These are phyloP conservation scores for Dicrurus megarhynchus DNA, from an alignment of 2,113 vertebrate genomes.

Conservation along the genomic window DNA sequence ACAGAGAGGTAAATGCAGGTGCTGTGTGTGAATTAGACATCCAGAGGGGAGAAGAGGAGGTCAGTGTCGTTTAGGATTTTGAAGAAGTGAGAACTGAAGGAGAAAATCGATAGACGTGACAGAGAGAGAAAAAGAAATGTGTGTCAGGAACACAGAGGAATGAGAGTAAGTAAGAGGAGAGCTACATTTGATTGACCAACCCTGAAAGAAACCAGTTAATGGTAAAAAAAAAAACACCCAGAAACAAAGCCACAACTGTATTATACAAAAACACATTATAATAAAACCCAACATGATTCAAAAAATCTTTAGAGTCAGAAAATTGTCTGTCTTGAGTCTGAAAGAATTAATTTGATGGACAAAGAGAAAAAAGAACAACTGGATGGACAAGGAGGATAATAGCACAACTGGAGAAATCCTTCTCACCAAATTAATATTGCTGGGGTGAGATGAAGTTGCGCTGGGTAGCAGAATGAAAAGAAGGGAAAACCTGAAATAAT, in stretches of 20 bases:
- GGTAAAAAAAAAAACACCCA: not conserved
- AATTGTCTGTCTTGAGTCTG: not conserved
- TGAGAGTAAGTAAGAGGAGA: not conserved
- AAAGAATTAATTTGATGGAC: not conserved
- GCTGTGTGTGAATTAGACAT: not conserved
- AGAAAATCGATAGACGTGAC: not conserved
- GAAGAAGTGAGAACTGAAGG: not conserved
- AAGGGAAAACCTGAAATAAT: not conserved
- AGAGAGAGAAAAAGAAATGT: not conserved
- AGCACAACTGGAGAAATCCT: not conserved
- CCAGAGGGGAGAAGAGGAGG: not conserved
- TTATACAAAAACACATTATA: accelerated
- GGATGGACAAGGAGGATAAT: not conserved
- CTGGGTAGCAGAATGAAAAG: not conserved
- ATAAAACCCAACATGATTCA: not conserved
- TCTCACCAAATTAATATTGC: not conserved
- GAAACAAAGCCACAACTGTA: not conserved
- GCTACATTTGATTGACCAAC: not conserved
- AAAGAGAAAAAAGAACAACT: not conserved
- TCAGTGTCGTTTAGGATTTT: not conserved
- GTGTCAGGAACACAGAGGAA: not conserved
- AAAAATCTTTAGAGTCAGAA: not conserved
- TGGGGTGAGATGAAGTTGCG: not conserved
- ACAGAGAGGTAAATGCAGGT: not conserved
- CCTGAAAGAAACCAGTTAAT: not conserved